Conservation (phyloP, 2,797 vertebrate species). For the Paguma larvata region DNA sequence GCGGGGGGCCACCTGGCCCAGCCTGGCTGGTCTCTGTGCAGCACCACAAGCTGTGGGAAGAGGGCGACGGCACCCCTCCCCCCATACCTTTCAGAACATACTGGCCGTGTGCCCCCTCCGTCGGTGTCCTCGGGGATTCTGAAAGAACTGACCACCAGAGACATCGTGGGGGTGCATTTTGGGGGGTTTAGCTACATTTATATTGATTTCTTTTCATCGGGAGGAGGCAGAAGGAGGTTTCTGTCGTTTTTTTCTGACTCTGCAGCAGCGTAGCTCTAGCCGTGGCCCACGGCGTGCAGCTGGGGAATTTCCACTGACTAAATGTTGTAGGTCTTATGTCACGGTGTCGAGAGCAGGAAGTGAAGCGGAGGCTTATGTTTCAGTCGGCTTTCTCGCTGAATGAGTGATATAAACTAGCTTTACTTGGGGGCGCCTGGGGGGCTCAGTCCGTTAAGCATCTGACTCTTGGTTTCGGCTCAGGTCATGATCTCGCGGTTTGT, state of each 20-base stretch:
- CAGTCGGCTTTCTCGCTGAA: not conserved
- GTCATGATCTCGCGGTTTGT: too few relatives aligned
- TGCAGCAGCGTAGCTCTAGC: not conserved
- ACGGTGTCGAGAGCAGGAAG: not conserved
- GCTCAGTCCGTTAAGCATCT: too few relatives aligned
- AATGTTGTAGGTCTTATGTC: not conserved
- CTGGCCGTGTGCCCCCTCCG: not conserved
- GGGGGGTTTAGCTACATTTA: not conserved
- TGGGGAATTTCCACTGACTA: not conserved
- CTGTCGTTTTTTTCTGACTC: not conserved
- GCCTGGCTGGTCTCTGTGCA: not conserved
- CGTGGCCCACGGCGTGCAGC: not conserved
- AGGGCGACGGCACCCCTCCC: accelerated
- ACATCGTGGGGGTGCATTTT: not conserved
- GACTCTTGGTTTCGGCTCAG: too few relatives aligned
- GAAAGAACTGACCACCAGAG: not conserved
- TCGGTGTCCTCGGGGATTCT: not conserved
- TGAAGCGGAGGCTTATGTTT: not conserved
- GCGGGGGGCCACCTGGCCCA: not conserved
- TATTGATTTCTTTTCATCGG: not conserved
- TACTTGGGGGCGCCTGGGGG: not conserved
- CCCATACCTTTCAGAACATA: not conserved
- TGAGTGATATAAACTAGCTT: not conserved
- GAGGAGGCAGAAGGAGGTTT: not conserved
- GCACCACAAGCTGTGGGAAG: not conserved